These are phyloP conservation scores for Melanostoma scalare DNA, from an alignment of 2,888 invertebrate species.

Conservation along the genomic window DNA sequence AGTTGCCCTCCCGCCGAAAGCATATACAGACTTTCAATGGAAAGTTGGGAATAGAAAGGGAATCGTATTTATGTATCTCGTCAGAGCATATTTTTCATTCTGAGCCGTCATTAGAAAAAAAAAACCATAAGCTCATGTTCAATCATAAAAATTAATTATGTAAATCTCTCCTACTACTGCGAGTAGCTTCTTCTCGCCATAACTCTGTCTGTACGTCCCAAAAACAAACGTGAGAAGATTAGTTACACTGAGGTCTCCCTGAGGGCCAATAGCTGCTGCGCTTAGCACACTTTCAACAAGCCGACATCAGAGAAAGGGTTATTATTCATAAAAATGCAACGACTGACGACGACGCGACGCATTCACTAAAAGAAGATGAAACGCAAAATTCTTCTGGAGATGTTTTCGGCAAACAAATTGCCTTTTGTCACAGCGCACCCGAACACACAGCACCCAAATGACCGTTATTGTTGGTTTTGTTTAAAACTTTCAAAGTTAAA, in stretches of 20 bases:
- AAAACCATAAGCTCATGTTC: conserved; percentile 13
- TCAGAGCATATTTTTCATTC: neutral
- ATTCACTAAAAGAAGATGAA: conserved; percentile 35
- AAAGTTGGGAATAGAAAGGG: conserved; percentile 27
- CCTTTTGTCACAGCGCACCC: conserved; percentile 32
- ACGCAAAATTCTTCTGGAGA: conserved; percentile 48
- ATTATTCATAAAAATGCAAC: conserved; percentile 15
- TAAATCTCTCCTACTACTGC: conserved; percentile 34
- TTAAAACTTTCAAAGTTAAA: neutral
- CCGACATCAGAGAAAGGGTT: neutral
- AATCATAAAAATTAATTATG: conserved; percentile 44
- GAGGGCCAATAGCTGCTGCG: conserved; percentile 20
- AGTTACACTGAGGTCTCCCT: conserved; percentile 25
- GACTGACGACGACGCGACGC: conserved; percentile 18
- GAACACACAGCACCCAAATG: conserved; percentile 24
- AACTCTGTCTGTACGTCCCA: conserved; percentile 19
- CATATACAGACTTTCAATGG: neutral
- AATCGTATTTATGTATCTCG: neutral
- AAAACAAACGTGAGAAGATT: conserved; percentile 37
- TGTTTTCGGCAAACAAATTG: conserved; percentile 41
- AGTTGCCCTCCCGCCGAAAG: no score
- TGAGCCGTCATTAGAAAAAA: no score
- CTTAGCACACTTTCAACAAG: conserved; percentile 45
- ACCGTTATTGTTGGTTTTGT: conserved; percentile 42
- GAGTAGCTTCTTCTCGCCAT: conserved; percentile 8